Evolutionary conservation across 2,113 vertebrate species (phyloP), one percentile per base, ranked within the genome.

Genomic region (Podarcis raffonei): DNA sequence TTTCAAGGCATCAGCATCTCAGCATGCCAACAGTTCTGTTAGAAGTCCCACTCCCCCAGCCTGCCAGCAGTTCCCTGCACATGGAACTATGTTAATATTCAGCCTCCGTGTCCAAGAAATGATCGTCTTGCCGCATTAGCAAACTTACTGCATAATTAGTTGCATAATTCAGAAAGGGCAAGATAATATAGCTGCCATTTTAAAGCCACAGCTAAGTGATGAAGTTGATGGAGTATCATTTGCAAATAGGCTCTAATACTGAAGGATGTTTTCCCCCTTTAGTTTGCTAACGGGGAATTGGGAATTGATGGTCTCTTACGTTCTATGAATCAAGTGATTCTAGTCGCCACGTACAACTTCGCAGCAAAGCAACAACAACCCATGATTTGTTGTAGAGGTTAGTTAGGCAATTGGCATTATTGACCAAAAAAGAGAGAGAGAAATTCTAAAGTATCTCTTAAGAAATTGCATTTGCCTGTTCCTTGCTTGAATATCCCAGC

Each of bases 111-210:
- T 37, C 39, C 65, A 89, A 84, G 72, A 89, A 89, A 69, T 30
- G 62, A 69, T 78, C 53, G 75, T 59, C 81, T 77, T 89, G 16
- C 16, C 12, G 39, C 59, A 57, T 88, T 83, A 74, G 71, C 53
- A 62, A 82, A 74, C 48, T 82, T 37, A n/a, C 87, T 68, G 39
- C 62, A 35, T 84, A 89, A 89, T 89, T 84, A 89, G 81, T 84
- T 89, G 87, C 39, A 57, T 77, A 57, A 84, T 84, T 89, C 62
- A 27, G 39, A 89, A 89, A 89, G 81, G 81, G 87, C 87, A 78
- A 37, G 62, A 78, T 89, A 84, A 89, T 89, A 84, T 78, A 89
- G 74, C 74, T 89, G 87, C 81, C 72, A 84, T 89, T 89, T 83
- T 78, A 57, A 89, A 84, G 87, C 53, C 81, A 78, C 78, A n/a